Conservation (phyloP, 1,140 invertebrate species). For the Wasmannia auropunctata region DNA sequence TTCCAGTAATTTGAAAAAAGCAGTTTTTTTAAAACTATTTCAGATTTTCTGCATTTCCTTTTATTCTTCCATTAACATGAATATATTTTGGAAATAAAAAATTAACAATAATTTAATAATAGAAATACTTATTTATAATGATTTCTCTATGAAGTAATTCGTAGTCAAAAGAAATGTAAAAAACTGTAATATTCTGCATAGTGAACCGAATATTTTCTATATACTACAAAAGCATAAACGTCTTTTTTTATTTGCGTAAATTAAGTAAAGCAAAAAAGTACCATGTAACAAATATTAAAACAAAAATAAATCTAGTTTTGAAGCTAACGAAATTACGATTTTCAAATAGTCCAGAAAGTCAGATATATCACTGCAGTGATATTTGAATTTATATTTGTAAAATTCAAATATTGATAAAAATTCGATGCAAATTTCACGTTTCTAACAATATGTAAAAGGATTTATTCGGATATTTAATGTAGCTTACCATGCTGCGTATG, state of each 20-base stretch:
- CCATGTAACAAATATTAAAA: not conserved
- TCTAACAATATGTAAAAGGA: not conserved
- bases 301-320: not conserved
- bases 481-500: slow-evolving; percentile 93
- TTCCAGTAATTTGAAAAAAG: no score
- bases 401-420: not conserved
- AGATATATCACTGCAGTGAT: not conserved
- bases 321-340: not conserved
- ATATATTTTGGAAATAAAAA: not conserved
- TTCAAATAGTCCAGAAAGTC: not conserved
- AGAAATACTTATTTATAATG: not conserved
- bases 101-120: not conserved
- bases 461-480: not conserved
- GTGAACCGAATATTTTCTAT: no score
- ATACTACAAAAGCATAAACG: not conserved
- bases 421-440: not conserved
- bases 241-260: not conserved
- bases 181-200: not conserved
- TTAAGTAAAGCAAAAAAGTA: not conserved
- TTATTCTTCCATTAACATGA: not conserved
- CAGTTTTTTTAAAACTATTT: no score
- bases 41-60: not conserved
- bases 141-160: not conserved
- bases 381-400: slow-evolving; percentile 9
- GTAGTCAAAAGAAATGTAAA: not conserved